phyloP scores from a whole-genome alignment of 2,888 invertebrate species.

The Drosophila sordidapex region DNA sequence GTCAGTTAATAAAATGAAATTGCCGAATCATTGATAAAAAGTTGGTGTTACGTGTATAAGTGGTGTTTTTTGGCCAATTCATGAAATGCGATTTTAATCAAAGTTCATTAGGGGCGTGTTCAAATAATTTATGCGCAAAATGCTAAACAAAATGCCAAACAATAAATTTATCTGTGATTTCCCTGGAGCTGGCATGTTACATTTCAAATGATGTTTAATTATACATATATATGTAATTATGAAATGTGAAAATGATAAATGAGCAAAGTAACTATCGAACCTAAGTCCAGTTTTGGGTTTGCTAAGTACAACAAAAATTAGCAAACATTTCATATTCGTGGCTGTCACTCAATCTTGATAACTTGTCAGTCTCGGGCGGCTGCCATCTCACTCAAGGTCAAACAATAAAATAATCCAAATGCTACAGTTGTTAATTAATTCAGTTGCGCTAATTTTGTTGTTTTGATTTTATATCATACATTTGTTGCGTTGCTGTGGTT shows the following conservation, averaged over 20 bases:
- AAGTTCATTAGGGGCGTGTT: conserved; percentile 64
- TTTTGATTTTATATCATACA: conserved; percentile 33
- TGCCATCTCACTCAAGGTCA: conserved; percentile 69
- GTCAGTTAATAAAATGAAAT: conserved; percentile 54
- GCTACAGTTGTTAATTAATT: conserved; percentile 75
- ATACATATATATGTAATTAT: conserved; percentile 51
- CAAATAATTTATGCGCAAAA: conserved; percentile 70
- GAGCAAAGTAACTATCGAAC: conserved; percentile 21
- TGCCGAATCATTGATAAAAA: conserved; percentile 67
- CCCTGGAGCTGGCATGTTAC: conserved; percentile 41
- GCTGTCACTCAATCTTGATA: conserved; percentile 46
- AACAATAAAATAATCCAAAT: conserved; percentile 59
- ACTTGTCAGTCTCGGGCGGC: conserved; percentile 10
- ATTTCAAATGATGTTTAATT: conserved; percentile 72
- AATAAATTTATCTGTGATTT: conserved; percentile 26
- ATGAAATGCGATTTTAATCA: conserved; percentile 62
- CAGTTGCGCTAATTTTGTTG: conserved; percentile 75
- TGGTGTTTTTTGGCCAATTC: conserved; percentile 24
- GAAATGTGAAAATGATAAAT: conserved; percentile 54
- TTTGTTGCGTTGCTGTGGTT: conserved; percentile 21
- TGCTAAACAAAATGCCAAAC: conserved; percentile 61
- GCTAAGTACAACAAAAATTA: conserved; percentile 40
- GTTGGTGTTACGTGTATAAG: conserved; percentile 15
- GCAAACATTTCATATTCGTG: conserved; percentile 49
- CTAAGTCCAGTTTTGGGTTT: conserved; percentile 37